A percentile compares a stretch with the other conserved stretches of the same genome.
phyloP scores from a whole-genome alignment of 53 echinoderm and acorn worm species.

The Temnopleurus reevesii region DNA sequence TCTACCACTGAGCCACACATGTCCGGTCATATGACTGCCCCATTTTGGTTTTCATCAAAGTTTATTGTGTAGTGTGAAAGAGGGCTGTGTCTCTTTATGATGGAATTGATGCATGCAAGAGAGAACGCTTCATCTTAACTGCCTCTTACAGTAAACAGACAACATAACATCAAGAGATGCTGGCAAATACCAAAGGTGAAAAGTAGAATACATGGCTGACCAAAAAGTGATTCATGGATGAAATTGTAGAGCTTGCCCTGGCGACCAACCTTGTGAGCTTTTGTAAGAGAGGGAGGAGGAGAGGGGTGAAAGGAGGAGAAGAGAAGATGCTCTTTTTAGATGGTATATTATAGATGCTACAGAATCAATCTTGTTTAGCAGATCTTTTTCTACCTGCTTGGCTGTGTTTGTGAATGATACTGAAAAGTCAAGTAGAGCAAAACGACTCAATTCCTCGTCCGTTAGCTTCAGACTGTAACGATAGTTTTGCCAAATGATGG shows the following conservation, averaged over 20 bases:
- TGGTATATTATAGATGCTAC: too few relatives aligned
- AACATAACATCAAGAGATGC: neutral
- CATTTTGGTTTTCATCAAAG: neutral
- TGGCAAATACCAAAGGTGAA: slow-evolving; percentile 35
- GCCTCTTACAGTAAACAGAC: neutral
- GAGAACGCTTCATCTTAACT: neutral
- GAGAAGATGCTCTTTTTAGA: neutral
- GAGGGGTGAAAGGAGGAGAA: neutral
- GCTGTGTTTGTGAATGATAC: too few relatives aligned
- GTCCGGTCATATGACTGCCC: too few relatives aligned
- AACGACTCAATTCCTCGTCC: too few relatives aligned
- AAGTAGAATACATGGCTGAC: slow-evolving; percentile 6
- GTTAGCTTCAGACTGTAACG: too few relatives aligned
- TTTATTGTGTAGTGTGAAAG: neutral
- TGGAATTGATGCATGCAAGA: neutral
- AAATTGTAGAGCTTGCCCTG: slow-evolving; percentile 11
- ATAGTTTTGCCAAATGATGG: too few relatives aligned
- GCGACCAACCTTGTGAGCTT: neutral
- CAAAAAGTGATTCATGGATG: slow-evolving; percentile 24
- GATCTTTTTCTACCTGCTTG: too few relatives aligned
- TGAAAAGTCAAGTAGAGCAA: too few relatives aligned
- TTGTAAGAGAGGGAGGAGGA: neutral
- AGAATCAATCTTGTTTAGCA: too few relatives aligned
- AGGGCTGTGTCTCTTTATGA: neutral
- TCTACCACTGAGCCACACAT: too few relatives aligned